Base-by-base conservation (phyloP, 2,113 vertebrate genomes). In the Lepisosteus osseus region DNA sequence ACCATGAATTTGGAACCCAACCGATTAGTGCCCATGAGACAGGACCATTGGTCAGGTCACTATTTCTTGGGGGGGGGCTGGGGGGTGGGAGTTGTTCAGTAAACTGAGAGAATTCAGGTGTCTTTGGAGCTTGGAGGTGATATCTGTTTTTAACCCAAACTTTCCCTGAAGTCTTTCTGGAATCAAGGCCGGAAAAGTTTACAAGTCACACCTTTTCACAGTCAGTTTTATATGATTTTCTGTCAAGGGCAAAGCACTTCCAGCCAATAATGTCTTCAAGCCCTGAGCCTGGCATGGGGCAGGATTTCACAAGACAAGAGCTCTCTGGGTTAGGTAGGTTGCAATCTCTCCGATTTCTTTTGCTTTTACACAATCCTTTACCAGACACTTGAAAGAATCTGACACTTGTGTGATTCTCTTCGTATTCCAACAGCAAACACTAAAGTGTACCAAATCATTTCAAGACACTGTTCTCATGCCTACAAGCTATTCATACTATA, bases 1-100 rank as follows among this genome's bases (percentile, higher is more conserved):
- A 80, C 82, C 51, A 67, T 68, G 78, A 68, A 65, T 70, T 76
- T 84, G 76, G 81, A 81, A 86, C 89, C 83, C 79, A 81, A 88
- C 88, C 90, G 88, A 92, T 93, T 89, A 89, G 87, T 85, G 78
- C 83, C 82, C 85, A 85, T 90, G 87, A 91, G 86, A 89, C 87
- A 85, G 83, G 85, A 85, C 84, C 78, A 84, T 83, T 74, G 85
- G 88, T 90, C 92, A 82, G 90, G 87, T 90, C 91, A 87, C 82
- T 75, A 83, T 88, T 84, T 86, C 77, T 85, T 73, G 81, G 90
- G 90, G 86, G 88, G 89, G 85, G 92, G 91, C 89, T 88, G 87
- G 90, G 87, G 8, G 65, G 79, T 74, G 82, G 29, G 29, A 29
- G 29, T 79, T 71, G 74, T 83, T 83, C 80, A 80, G 77, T 87